Percentiles rank a stretch among this genome's conserved stretches.
Evolutionary conservation across 64 coral and sea anemone genomes (phyloP).

Genomic region (Montipora capricornis): DNA sequence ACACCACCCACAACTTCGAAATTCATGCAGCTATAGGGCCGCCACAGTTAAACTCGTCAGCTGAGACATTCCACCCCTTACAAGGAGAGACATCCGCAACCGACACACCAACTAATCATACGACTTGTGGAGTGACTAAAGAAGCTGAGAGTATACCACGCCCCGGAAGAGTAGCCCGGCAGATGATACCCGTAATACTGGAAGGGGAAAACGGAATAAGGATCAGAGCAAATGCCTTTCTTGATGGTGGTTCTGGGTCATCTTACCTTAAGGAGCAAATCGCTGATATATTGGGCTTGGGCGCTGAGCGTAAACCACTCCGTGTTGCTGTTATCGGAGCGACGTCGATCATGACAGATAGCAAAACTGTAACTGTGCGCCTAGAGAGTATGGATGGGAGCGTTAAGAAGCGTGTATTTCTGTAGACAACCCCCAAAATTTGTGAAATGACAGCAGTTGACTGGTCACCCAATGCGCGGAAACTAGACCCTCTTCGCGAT

Average conservation of each 20-base stretch:
- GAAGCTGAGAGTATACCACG: background rate
- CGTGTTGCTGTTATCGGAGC: slow-evolving; percentile 10
- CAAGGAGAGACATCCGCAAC: background rate
- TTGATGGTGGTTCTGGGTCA: slow-evolving; percentile 27
- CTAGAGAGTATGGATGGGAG: background rate
- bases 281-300: background rate
- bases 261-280: no score
- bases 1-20: no score
- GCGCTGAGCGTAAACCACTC: background rate
- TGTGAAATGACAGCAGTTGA: slow-evolving; percentile 21
- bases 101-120: background rate
- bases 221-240: slow-evolving; percentile 7
- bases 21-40: background rate
- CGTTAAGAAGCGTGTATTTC: background rate
- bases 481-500: background rate
- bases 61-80: background rate
- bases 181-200: background rate
- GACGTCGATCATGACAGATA: background rate
- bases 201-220: slow-evolving; percentile 6
- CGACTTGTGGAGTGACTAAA: background rate
- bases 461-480: slow-evolving; percentile 19
- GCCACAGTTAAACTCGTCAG: background rate
- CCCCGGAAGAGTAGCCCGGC: background rate
- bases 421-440: slow-evolving; percentile 32
- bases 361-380: slow-evolving; percentile 6